Evolutionary conservation across 2,888 invertebrate species (phyloP).

Genomic region (Tipula lateralis): DNA sequence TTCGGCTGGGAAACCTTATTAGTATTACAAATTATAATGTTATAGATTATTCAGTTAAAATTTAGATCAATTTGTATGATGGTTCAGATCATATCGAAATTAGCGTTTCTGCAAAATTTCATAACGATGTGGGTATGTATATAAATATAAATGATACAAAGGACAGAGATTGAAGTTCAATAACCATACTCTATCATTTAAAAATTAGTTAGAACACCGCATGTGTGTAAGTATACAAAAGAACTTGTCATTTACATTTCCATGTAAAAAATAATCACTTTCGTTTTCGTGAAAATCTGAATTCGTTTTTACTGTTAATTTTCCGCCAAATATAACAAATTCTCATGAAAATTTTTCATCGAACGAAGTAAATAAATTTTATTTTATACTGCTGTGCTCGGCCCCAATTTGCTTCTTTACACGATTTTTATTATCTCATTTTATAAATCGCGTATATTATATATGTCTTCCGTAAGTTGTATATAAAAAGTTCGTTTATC

Average conservation of each 20-base stretch:
- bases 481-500: not conserved
- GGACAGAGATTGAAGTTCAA: too few species aligned
- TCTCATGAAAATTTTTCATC: not conserved
- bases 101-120: too few species aligned
- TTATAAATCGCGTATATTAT: not conserved
- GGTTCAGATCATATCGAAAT: too few species aligned
- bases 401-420: not conserved
- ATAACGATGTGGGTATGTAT: too few species aligned
- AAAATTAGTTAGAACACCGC: not conserved
- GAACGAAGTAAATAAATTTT: constrained; percentile 2
- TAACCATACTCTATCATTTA: too few species aligned
- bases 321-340: not conserved
- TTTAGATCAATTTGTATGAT: too few species aligned
- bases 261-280: not conserved
- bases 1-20: too few species aligned
- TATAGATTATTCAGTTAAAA: too few species aligned
- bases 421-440: not conserved
- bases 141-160: too few species aligned
- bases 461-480: too few species aligned
- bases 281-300: not conserved
- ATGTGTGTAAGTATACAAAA: not conserved
- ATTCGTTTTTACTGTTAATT: not conserved
- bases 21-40: too few species aligned
- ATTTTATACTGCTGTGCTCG: not conserved
- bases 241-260: not conserved